Evolutionary conservation across 2,797 vertebrate genomes (phyloP).

Genomic region (Alectoris magna): DNA sequence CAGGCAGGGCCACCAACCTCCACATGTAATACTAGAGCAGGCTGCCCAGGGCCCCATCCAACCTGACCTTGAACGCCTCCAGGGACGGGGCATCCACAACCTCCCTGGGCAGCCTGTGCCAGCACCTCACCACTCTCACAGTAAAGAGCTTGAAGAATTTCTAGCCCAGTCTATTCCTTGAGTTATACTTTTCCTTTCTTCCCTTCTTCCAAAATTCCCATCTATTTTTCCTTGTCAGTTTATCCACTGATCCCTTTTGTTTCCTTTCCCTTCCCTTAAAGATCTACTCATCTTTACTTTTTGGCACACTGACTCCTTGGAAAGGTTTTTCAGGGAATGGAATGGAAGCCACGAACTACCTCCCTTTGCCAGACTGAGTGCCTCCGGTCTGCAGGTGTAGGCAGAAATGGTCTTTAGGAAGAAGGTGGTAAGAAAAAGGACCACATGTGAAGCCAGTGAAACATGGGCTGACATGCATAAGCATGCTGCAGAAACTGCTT

Average conservation of each 20-base stretch:
- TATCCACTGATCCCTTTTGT: background rate
- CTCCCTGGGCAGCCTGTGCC: no score
- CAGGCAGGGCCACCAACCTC: no score
- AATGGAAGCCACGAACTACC: background rate
- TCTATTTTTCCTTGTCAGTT: background rate
- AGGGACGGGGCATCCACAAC: no score
- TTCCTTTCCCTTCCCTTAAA: background rate
- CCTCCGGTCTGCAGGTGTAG: background rate
- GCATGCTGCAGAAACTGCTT: background rate
- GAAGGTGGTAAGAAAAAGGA: background rate
- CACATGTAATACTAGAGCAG: no score
- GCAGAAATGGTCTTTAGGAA: background rate
- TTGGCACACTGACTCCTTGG: background rate
- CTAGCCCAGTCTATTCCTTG: background rate
- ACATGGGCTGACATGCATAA: fast-evolving
- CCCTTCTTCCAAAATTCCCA: background rate
- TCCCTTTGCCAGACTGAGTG: background rate
- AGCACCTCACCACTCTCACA: no score
- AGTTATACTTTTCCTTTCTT: background rate
- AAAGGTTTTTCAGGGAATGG: background rate
- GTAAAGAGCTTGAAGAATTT: background rate
- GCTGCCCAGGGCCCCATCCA: no score
- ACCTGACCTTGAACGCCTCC: no score
- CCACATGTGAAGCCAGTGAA: background rate
- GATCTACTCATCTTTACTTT: background rate